These are phyloP conservation scores for Clitarchus hookeri DNA, from an alignment of 2,888 invertebrate genomes.

Conservation along the genomic window DNA sequence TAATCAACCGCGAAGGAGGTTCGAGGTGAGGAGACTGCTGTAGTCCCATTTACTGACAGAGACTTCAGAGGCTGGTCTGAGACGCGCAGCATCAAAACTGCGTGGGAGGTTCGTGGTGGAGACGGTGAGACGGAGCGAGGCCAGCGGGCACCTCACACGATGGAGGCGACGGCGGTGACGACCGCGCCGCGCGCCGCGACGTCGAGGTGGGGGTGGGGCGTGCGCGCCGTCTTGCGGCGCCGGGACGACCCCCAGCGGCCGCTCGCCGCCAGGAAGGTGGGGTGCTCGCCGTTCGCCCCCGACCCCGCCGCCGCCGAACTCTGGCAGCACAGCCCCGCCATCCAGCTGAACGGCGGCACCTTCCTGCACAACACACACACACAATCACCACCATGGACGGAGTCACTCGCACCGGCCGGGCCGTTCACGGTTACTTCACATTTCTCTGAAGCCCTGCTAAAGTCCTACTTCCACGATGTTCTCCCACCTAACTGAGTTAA, in stretches of 20 bases:
- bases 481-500: too few relatives aligned
- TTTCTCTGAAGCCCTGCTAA: too few relatives aligned
- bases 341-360: slow-evolving; percentile 48
- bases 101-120: too few relatives aligned
- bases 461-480: too few relatives aligned
- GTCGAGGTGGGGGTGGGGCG: slow-evolving; percentile 37
- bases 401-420: too few relatives aligned
- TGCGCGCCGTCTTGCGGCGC: slow-evolving; percentile 26
- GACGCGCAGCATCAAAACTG: not conserved
- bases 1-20: too few relatives aligned
- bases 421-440: too few relatives aligned
- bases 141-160: slow-evolving; percentile 31
- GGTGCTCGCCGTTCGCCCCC: slow-evolving; percentile 23
- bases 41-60: too few relatives aligned
- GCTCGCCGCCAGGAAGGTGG: slow-evolving; percentile 31
- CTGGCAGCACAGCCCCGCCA: slow-evolving; percentile 28
- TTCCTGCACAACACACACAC: slow-evolving; percentile 42
- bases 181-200: slow-evolving; percentile 39
- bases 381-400: too few relatives aligned
- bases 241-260: slow-evolving; percentile 39
- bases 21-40: too few relatives aligned
- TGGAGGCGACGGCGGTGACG: slow-evolving; percentile 40
- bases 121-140: not conserved
- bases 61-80: too few relatives aligned
- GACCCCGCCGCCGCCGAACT: not conserved